phyloP scores from a whole-genome alignment of 2,113 vertebrate species.

The Bufo gargarizans region DNA sequence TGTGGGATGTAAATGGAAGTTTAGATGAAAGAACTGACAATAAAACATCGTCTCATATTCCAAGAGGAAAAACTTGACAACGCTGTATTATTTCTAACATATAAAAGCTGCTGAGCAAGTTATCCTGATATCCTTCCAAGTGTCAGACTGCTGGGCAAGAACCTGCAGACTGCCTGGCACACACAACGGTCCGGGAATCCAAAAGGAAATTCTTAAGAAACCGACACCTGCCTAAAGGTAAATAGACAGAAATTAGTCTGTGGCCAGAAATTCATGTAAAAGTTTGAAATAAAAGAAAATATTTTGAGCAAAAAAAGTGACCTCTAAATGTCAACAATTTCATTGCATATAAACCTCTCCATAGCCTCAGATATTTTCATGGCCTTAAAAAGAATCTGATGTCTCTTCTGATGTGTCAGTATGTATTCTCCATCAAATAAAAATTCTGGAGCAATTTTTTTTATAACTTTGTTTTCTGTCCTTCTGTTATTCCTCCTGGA shows the following conservation, averaged over 20 bases:
- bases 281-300: background rate
- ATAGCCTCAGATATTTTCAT: background rate
- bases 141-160: background rate
- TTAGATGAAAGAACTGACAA: too few species aligned
- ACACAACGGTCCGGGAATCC: background rate
- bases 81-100: background rate
- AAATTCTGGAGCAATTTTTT: too few species aligned
- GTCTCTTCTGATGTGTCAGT: background rate
- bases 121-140: constrained; percentile 10
- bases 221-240: constrained; percentile 22
- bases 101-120: constrained; percentile 33
- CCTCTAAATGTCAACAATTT: too few species aligned
- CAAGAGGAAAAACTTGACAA: background rate
- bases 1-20: too few species aligned
- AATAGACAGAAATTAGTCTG: background rate
- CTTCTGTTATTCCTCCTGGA: too few species aligned
- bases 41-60: background rate
- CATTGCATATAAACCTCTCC: background rate
- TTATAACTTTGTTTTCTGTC: too few species aligned
- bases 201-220: constrained; percentile 38
- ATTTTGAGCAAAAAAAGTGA: background rate
- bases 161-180: background rate
- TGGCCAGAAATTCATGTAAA: constrained; percentile 5
- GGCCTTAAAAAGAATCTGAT: background rate
- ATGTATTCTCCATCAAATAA: too few species aligned